Evolutionary conservation across 2,797 vertebrate genomes (phyloP).

Genomic region (Pogoniulus pusillus): DNA sequence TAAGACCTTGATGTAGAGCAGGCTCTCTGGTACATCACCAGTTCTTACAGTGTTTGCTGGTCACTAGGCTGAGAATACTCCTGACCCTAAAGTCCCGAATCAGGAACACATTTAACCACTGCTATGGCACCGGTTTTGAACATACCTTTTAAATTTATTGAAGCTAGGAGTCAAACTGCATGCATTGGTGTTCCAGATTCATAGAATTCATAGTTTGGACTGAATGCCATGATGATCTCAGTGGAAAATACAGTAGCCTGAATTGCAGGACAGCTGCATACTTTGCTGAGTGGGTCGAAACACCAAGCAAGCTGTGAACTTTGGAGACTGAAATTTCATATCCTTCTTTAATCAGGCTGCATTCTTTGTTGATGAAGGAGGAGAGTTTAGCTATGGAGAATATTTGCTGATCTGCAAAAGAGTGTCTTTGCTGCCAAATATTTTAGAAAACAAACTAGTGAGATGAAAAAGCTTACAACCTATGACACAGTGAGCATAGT

Average conservation of each 20-base stretch:
- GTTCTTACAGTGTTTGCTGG: background rate
- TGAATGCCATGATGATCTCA: background rate
- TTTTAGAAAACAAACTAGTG: background rate
- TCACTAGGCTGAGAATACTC: background rate
- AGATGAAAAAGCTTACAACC: background rate
- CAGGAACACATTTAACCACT: background rate
- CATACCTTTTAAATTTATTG: background rate
- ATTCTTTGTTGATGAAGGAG: conserved; percentile 10
- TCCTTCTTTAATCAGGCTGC: background rate
- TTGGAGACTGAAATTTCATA: background rate
- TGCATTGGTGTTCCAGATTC: background rate
- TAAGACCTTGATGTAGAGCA: background rate
- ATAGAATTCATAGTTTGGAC: background rate
- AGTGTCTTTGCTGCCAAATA: background rate
- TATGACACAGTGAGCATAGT: background rate
- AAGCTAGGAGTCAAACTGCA: background rate
- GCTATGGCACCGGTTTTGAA: background rate
- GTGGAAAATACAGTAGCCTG: background rate
- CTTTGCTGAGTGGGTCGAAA: background rate
- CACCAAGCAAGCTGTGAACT: conserved; percentile 2
- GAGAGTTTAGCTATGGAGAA: background rate
- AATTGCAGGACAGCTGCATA: background rate
- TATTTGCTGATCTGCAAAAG: background rate
- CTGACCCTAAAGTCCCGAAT: background rate
- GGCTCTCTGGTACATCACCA: background rate